A percentile compares a stretch with the other conserved stretches of the same genome.
Evolutionary conservation across 2,888 invertebrate species (phyloP).

Genomic region (Artemia sinica): DNA sequence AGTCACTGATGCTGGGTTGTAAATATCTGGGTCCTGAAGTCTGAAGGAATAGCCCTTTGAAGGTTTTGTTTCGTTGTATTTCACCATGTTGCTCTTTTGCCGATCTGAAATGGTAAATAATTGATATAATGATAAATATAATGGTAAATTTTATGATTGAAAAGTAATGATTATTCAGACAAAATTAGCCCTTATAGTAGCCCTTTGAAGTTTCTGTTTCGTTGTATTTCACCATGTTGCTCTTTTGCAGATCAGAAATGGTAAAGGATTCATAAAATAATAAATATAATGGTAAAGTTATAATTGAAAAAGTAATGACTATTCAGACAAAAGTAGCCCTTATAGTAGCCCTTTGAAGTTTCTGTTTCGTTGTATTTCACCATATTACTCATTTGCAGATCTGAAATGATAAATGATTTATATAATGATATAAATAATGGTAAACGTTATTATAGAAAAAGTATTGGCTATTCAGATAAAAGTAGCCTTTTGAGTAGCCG

Average conservation of each 20-base stretch:
- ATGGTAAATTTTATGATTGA: too few species aligned
- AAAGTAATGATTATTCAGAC: not conserved
- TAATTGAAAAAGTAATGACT: too few species aligned
- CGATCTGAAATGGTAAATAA: too few species aligned
- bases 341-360: conserved; percentile 16
- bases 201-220: conserved; percentile 18
- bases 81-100: conserved; percentile 17
- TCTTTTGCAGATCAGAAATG: too few species aligned
- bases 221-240: conserved; percentile 20
- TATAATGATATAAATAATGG: too few species aligned
- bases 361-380: conserved; percentile 19
- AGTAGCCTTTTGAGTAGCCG: conserved; percentile 18
- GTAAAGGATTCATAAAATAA: too few species aligned
- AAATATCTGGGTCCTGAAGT: conserved; percentile 14
- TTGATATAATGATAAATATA: too few species aligned
- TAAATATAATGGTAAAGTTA: too few species aligned
- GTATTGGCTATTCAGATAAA: not conserved
- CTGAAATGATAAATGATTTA: too few species aligned
- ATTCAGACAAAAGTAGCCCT: conserved; percentile 1
- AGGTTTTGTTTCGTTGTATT: conserved; percentile 18
- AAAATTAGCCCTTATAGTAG: conserved; percentile 19
- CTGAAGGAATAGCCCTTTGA: conserved; percentile 20
- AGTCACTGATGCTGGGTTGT: conserved; percentile 17
- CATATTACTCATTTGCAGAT: conserved; percentile 13
- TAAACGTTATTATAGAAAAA: too few species aligned